phyloP scores from a whole-genome alignment of 1,140 invertebrate genomes.

The Drosophila sp. region DNA sequence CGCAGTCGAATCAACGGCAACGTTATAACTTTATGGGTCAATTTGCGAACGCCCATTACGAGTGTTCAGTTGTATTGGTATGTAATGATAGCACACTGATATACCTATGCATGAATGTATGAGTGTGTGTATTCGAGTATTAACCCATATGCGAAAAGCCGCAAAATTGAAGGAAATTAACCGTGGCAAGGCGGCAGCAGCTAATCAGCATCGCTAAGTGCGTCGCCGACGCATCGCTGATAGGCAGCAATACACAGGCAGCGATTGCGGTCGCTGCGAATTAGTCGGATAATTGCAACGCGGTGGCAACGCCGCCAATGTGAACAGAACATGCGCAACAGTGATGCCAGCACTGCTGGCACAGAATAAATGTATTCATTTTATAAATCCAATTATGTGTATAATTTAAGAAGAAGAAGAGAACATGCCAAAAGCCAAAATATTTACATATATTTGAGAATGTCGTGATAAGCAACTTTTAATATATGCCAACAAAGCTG shows the following conservation, averaged over 20 bases:
- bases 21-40: slow-evolving; percentile 66
- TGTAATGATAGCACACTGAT: slow-evolving; percentile 5
- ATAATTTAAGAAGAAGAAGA: not conserved
- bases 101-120: slow-evolving; percentile 14
- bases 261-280: slow-evolving; percentile 48
- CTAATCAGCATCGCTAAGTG: slow-evolving; percentile 52
- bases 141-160: slow-evolving; percentile 58
- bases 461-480: too few relatives aligned
- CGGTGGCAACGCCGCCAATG: slow-evolving; percentile 56
- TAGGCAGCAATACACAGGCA: not conserved
- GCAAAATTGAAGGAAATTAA: slow-evolving; percentile 64
- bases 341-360: slow-evolving; percentile 6
- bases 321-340: slow-evolving; percentile 41
- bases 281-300: slow-evolving; percentile 56
- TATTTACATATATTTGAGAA: too few relatives aligned
- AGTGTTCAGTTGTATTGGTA: slow-evolving; percentile 38
- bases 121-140: slow-evolving; percentile 24
- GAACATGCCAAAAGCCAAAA: not conserved
- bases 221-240: slow-evolving; percentile 24
- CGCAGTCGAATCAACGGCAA: slow-evolving; percentile 34
- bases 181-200: slow-evolving; percentile 38
- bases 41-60: slow-evolving; percentile 66
- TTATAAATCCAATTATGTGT: not conserved
- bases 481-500: too few relatives aligned
- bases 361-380: not conserved